Evolutionary conservation across 2,113 vertebrate species (phyloP).

Genomic region (Ahaetulla prasina): DNA sequence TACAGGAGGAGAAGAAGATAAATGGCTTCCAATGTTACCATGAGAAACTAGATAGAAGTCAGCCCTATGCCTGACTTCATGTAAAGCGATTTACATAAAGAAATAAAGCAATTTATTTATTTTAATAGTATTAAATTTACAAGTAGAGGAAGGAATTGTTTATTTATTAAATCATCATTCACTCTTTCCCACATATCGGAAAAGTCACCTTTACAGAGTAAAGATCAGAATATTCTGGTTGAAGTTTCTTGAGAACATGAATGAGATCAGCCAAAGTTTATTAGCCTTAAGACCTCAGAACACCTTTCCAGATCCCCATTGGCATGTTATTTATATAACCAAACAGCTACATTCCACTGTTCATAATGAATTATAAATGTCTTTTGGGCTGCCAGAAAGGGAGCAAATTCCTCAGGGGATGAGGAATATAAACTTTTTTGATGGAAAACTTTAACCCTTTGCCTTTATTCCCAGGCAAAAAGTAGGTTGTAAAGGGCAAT

Average conservation of each 20-base stretch:
- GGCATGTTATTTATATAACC: conserved; percentile 12
- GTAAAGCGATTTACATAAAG: not conserved
- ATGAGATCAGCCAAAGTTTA: conserved; percentile 42
- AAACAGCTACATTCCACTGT: not conserved
- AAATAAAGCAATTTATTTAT: not conserved
- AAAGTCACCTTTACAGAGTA: conserved; percentile 20
- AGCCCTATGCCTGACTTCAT: not conserved
- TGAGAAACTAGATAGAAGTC: not conserved
- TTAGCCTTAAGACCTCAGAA: conserved; percentile 14
- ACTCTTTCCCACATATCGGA: not conserved
- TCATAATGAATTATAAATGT: not conserved
- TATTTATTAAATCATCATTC: not conserved
- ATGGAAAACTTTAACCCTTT: not conserved
- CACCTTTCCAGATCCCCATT: conserved; percentile 22
- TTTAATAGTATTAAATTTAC: not conserved
- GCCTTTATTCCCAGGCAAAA: not conserved
- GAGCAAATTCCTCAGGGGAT: not conserved
- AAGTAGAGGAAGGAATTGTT: not conserved
- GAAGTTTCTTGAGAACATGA: conserved; percentile 9
- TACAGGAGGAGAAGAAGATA: not conserved
- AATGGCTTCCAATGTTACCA: not conserved
- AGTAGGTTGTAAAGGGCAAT: not conserved
- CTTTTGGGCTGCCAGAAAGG: not conserved
- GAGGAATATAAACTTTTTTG: not conserved
- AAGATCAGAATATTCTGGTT: conserved; percentile 32